Evolutionary conservation across 1,140 invertebrate genomes (phyloP), one percentile per base, ranked within the genome.

Genomic region (Drosophila truncata): DNA sequence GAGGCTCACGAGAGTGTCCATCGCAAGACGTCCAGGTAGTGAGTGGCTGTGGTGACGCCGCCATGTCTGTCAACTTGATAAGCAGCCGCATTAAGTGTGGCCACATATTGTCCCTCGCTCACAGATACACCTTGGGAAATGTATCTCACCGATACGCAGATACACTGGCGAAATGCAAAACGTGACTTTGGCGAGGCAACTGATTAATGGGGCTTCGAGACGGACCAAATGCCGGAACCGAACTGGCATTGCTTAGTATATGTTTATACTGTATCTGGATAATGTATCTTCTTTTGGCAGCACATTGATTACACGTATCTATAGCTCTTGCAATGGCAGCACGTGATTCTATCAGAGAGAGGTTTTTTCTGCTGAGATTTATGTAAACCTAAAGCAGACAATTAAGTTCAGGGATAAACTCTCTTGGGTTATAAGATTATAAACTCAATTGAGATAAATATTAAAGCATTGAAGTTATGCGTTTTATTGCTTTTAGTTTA

Each of bases 51-150:
- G 42, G 73, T 57, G 82, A 61, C 73, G 67, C 73, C 64, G 37
- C 37, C 35, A 61, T 82, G 78, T 82, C 82, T 79, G 59, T 86
- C 82, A 86, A 82, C 63, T 86, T 86, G 82, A 86, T 86, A 86
- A 86, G 82, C 82, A 79, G 65, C 58, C 54, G 29, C 82, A 82
- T 86, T 86, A 86, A 86, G 57, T 33, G 44, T 61, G 49, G 60
- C 42, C 46, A 57, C 63, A 61, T 16, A 60, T 50, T 63, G 33
- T 37, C 59, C 44, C 59, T 41, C 8, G 8, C 57, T n/a, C 20
- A 9, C 61, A 64, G 61, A 75, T 79, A 65, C 55, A 58, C 37
- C 54, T 55, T 55, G 35, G 52, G 20, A 16, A 35, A 14, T 37
- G 52, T 55, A 55, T 55, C 52, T 55, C 41, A 41, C 25, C 52